phyloP scores from a whole-genome alignment of 2,113 vertebrate genomes.

The Meles meles region DNA sequence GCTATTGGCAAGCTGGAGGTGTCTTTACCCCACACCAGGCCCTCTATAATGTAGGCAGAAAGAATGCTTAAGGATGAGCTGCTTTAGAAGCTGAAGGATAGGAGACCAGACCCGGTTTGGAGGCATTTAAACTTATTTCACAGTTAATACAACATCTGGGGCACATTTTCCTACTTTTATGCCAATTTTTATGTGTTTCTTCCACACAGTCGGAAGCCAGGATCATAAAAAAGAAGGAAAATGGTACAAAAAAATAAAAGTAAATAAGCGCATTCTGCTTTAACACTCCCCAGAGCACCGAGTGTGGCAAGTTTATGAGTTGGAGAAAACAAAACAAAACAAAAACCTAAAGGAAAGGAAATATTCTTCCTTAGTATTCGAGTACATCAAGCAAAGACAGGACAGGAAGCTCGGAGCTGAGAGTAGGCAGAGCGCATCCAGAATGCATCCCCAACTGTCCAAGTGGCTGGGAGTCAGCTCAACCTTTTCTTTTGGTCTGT shows the following conservation, averaged over 20 bases:
- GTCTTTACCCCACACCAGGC: neutral
- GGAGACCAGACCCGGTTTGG: slow-evolving; percentile 30
- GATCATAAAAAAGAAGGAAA: slow-evolving; percentile 72
- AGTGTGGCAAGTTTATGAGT: slow-evolving; percentile 54
- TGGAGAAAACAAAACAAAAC: neutral
- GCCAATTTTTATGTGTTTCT: slow-evolving; percentile 74
- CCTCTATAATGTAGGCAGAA: neutral
- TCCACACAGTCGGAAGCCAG: slow-evolving; percentile 56
- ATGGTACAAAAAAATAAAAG: slow-evolving; percentile 67
- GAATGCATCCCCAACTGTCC: neutral
- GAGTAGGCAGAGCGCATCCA: neutral
- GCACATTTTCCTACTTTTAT: slow-evolving; percentile 74
- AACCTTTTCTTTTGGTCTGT: neutral
- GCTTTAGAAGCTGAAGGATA: neutral
- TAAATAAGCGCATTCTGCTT: slow-evolving; percentile 69
- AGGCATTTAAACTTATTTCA: slow-evolving; percentile 66
- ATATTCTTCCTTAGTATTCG: neutral
- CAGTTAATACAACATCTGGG: slow-evolving; percentile 72
- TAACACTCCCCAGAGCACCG: slow-evolving; percentile 51
- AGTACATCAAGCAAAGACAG: neutral
- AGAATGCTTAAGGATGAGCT: neutral
- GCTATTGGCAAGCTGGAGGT: neutral
- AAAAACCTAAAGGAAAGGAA: neutral
- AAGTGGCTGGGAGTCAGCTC: neutral
- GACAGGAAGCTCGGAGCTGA: neutral